These are phyloP conservation scores for Pomacea canaliculata DNA, from an alignment of 2,888 invertebrate species.

Conservation along the genomic window DNA sequence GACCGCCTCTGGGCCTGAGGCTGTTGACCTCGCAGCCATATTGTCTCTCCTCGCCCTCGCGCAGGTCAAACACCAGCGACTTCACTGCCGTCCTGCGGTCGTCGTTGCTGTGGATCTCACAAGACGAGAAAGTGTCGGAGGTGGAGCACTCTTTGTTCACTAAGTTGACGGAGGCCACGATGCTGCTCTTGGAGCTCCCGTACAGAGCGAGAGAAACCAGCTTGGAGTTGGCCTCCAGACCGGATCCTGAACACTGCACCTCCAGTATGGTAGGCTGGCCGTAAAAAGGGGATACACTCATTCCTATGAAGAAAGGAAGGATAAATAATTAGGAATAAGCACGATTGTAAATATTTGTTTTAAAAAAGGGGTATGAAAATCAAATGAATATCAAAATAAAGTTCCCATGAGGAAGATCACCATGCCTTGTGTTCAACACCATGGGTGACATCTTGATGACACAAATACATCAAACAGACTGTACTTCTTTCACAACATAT, in stretches of 20 bases:
- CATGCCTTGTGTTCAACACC: no score
- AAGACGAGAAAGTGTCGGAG: constrained; percentile 14
- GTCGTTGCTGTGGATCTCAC: constrained; percentile 10
- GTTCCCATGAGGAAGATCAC: no score
- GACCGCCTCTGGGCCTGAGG: background rate
- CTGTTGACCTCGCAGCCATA: constrained; percentile 22
- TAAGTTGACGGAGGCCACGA: constrained; percentile 1
- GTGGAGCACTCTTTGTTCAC: constrained; percentile 9
- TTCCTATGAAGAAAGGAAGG: background rate
- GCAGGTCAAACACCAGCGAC: constrained; percentile 15
- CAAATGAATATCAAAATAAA: no score
- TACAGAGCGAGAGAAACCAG: constrained; percentile 9
- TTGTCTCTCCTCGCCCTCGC: background rate
- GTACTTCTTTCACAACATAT: no score
- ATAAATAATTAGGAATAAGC: no score
- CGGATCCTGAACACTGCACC: constrained; percentile 1
- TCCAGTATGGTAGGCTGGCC: constrained; percentile 4
- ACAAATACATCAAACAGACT: no score
- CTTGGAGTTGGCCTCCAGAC: background rate
- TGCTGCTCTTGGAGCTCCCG: background rate
- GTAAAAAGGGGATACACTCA: constrained; percentile 1
- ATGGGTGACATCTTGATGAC: no score
- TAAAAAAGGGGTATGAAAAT: no score
- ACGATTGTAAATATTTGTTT: no score
- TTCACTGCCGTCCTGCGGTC: background rate